phyloP scores from a whole-genome alignment of 35 echinoderm and acorn worm species.

The Heliocidaris erythrogramma region DNA sequence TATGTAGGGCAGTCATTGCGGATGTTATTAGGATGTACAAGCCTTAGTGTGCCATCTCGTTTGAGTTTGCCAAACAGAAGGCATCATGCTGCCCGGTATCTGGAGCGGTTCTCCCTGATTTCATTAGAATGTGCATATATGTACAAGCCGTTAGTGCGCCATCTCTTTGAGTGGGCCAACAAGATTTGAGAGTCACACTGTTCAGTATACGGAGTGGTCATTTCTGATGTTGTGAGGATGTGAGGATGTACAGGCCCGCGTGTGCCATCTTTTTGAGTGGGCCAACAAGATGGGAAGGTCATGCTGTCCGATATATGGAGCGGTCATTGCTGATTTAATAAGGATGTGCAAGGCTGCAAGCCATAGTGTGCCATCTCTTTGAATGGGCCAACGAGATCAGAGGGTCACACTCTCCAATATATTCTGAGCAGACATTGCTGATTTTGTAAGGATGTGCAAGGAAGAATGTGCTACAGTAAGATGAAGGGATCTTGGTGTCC shows the following conservation, averaged over 20 bases:
- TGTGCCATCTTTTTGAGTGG: neutral
- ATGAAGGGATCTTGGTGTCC: constrained; percentile 70
- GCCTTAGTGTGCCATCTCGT: constrained; percentile 49
- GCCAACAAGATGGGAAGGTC: too few species aligned
- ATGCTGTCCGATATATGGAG: too few species aligned
- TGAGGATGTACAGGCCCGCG: constrained; percentile 70
- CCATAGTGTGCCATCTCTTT: neutral
- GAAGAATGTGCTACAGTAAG: constrained; percentile 56
- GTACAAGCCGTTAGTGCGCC: too few species aligned
- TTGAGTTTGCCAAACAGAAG: neutral
- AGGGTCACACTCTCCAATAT: too few species aligned
- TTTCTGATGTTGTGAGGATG: constrained; percentile 80
- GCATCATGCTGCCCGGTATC: neutral
- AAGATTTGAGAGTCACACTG: constrained; percentile 75
- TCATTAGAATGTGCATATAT: too few species aligned
- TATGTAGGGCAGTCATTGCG: constrained; percentile 76
- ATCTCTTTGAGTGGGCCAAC: constrained; percentile 56
- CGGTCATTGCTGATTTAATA: too few species aligned
- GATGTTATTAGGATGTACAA: constrained; percentile 85
- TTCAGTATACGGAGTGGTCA: constrained; percentile 73
- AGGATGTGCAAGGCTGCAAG: neutral
- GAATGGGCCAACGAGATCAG: too few species aligned
- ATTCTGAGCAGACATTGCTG: too few species aligned
- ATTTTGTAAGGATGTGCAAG: too few species aligned
- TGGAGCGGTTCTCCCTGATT: neutral